Conservation (phyloP, 2,888 invertebrate species). For the Noctua comes region DNA sequence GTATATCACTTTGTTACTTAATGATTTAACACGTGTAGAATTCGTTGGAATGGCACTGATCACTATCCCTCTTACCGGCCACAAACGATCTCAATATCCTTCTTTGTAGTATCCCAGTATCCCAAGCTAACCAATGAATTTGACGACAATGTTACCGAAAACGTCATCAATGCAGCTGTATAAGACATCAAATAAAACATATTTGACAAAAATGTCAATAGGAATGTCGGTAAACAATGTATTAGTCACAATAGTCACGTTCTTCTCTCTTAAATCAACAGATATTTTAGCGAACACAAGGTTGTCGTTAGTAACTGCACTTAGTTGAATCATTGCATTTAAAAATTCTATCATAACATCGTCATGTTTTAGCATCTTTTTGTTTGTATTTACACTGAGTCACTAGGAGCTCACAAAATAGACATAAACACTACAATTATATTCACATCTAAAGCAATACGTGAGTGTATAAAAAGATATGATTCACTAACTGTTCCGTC, state of each 20-base stretch:
- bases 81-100: not conserved
- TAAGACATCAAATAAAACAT: not conserved
- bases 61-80: too few species aligned
- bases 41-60: not conserved
- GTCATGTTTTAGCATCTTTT: constrained; percentile 26
- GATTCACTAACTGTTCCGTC: constrained; percentile 61
- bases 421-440: constrained; percentile 50
- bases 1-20: not conserved
- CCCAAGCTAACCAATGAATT: not conserved
- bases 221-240: constrained; percentile 27
- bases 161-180: not conserved
- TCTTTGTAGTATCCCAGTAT: not conserved
- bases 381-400: constrained; percentile 52
- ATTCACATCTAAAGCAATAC: constrained; percentile 58
- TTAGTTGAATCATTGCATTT: constrained; percentile 48
- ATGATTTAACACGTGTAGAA: not conserved
- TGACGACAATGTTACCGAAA: not conserved
- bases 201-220: constrained; percentile 4
- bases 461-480: constrained; percentile 55
- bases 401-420: constrained; percentile 53
- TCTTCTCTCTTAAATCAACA: constrained; percentile 40
- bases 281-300: constrained; percentile 20
- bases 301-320: constrained; percentile 22
- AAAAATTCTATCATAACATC: constrained; percentile 21
- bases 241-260: constrained; percentile 18